Evolutionary conservation across 2,113 vertebrate species (phyloP).

Genomic region (Nannobrachium achirus): DNA sequence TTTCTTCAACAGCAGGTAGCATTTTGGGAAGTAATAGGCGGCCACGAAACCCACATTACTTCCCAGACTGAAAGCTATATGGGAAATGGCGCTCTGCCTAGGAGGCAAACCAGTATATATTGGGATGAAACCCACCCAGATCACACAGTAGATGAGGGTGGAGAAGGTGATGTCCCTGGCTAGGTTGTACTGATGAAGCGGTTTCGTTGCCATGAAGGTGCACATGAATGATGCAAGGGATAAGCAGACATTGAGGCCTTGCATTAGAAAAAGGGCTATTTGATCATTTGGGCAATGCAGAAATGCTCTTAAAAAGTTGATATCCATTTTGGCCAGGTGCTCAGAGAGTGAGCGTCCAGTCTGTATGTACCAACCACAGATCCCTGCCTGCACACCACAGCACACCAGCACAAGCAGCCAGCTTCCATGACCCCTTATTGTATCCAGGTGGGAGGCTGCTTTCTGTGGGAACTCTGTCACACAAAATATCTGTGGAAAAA

Average conservation of each 20-base stretch:
- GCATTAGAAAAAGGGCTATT: slow-evolving; percentile 73
- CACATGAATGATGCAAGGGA: slow-evolving; percentile 84
- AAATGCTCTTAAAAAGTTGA: slow-evolving; percentile 67
- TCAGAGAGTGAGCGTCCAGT: slow-evolving; percentile 49
- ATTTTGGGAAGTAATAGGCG: slow-evolving; percentile 85
- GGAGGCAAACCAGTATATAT: slow-evolving; percentile 71
- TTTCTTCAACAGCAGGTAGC: slow-evolving; percentile 79
- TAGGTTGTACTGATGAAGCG: slow-evolving; percentile 77
- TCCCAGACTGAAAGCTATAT: slow-evolving; percentile 71
- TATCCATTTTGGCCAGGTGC: slow-evolving; percentile 47
- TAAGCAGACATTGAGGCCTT: slow-evolving; percentile 71
- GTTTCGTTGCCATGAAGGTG: slow-evolving; percentile 87
- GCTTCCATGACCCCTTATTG: slow-evolving; percentile 63
- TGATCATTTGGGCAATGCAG: slow-evolving; percentile 78
- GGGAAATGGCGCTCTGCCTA: slow-evolving; percentile 64
- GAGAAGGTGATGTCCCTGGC: slow-evolving; percentile 87
- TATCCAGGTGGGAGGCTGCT: slow-evolving; percentile 58
- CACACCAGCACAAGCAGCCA: slow-evolving; percentile 72
- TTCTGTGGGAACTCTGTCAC: slow-evolving; percentile 78
- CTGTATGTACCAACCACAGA: slow-evolving; percentile 73
- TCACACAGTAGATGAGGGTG: slow-evolving; percentile 79
- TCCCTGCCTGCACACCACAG: slow-evolving; percentile 70
- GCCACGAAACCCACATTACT: slow-evolving; percentile 78
- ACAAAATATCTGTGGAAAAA: slow-evolving; percentile 77
- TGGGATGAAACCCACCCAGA: slow-evolving; percentile 85